These are phyloP conservation scores for Latheticus oryzae DNA, from an alignment of 2,888 invertebrate genomes.

Conservation along the genomic window DNA sequence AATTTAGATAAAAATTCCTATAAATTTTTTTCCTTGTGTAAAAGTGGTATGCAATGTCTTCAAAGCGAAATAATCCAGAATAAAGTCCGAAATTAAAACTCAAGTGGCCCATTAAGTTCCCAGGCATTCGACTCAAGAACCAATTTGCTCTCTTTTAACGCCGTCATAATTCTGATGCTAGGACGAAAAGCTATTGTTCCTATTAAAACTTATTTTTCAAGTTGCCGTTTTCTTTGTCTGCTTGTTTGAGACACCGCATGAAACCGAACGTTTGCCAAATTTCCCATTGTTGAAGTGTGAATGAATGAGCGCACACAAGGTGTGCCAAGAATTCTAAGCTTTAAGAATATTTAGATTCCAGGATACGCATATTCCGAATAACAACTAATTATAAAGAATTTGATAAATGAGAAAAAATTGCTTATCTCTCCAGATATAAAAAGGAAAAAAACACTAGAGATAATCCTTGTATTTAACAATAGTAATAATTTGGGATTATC, in stretches of 20 bases:
- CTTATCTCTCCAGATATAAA: conserved; percentile 12
- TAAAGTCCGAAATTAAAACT: conserved; percentile 43
- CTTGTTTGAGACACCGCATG: conserved; percentile 41
- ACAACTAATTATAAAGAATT: too few relatives aligned
- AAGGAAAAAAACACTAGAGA: conserved; percentile 4
- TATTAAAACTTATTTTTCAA: conserved; percentile 43
- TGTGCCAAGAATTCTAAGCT: conserved; percentile 13
- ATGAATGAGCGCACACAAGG: conserved; percentile 22
- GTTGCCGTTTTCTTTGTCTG: conserved; percentile 40
- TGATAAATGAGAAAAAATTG: neutral
- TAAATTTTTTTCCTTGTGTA: conserved; percentile 13
- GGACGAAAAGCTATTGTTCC: conserved; percentile 44
- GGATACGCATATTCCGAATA: too few relatives aligned
- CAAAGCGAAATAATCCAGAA: conserved; percentile 38
- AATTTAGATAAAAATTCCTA: conserved; percentile 38
- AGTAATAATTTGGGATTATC: conserved; percentile 8
- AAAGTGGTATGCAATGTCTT: conserved; percentile 23
- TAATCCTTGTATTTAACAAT: neutral
- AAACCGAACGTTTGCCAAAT: conserved; percentile 34
- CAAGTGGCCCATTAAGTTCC: conserved; percentile 46
- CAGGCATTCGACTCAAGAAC: conserved; percentile 41
- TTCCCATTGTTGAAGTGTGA: conserved; percentile 40
- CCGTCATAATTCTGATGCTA: conserved; percentile 47
- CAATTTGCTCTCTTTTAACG: conserved; percentile 47
- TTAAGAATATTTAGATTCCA: too few relatives aligned